Conservation (phyloP, 2,888 invertebrate species). For the Drosophila neoperkinsi region DNA sequence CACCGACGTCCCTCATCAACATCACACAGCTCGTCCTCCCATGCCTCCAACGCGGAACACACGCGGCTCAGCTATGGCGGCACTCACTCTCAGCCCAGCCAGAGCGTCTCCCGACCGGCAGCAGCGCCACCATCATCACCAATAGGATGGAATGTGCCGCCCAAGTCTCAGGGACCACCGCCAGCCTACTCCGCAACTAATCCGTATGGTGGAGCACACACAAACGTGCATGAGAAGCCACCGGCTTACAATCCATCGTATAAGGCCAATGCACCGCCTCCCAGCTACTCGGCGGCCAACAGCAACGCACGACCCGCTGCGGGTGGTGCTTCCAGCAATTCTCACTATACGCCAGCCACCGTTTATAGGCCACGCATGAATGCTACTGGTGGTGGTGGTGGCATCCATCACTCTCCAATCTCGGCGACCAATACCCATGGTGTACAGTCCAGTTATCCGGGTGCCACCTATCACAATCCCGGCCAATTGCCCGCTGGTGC, state of each 20-base stretch:
- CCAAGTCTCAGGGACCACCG: constrained; percentile 83
- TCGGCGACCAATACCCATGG: constrained; percentile 73
- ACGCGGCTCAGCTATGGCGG: constrained; percentile 70
- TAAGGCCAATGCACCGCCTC: constrained; percentile 76
- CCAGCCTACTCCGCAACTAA: constrained; percentile 82
- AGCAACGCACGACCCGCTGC: constrained; percentile 52
- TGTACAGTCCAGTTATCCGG: constrained; percentile 82
- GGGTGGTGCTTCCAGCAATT: constrained; percentile 3
- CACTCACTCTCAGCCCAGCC: constrained; percentile 46
- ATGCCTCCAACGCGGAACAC: constrained; percentile 44
- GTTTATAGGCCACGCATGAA: constrained; percentile 71
- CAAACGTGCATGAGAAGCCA: constrained; percentile 82
- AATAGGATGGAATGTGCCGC: constrained; percentile 83
- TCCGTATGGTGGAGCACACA: constrained; percentile 81
- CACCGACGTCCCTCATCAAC: constrained; percentile 43
- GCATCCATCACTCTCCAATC: constrained; percentile 72
- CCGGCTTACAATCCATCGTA: constrained; percentile 81
- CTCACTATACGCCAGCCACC: constrained; percentile 66
- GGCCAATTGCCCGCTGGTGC: constrained; percentile 71
- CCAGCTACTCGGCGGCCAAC: constrained; percentile 75
- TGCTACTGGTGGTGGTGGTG: constrained; percentile 65
- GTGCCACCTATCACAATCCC: constrained; percentile 65
- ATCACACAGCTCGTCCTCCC: constrained; percentile 20
- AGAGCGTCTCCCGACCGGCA: constrained; percentile 41
- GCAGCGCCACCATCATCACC: constrained; percentile 59